Percentiles rank a stretch among this genome's conserved stretches.
These are phyloP conservation scores for Eulemur rufifrons DNA, from an alignment of 2,113 vertebrate species.

Conservation along the genomic window DNA sequence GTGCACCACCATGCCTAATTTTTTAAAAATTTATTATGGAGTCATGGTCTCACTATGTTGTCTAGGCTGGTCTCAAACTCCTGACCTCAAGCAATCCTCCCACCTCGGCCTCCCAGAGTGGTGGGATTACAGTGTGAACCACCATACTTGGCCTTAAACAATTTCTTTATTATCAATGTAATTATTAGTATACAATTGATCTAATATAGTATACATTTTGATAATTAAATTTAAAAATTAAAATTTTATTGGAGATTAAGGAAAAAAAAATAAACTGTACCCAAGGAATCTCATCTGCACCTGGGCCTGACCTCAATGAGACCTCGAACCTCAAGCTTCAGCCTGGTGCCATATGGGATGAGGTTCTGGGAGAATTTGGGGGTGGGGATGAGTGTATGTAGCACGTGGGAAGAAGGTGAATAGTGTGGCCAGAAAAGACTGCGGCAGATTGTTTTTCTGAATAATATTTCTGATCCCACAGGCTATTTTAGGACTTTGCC, in stretches of 20 bases:
- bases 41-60: too few relatives aligned
- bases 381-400: background rate
- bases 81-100: too few relatives aligned
- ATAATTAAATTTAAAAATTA: background rate
- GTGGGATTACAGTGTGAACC: too few relatives aligned
- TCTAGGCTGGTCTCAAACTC: too few relatives aligned
- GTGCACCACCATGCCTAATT: too few relatives aligned
- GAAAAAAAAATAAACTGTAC: background rate
- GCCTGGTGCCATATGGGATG: background rate
- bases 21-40: too few relatives aligned
- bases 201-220: background rate
- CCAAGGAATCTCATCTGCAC: background rate
- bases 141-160: background rate
- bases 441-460: background rate
- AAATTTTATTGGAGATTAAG: background rate
- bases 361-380: background rate
- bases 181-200: background rate
- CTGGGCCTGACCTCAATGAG: background rate
- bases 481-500: constrained; percentile 26
- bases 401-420: background rate
- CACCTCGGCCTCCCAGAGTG: too few relatives aligned
- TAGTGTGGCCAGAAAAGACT: background rate
- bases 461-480: background rate
- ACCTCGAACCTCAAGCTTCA: background rate
- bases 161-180: background rate